Evolutionary conservation across 64 coral and sea anemone genomes (phyloP), one percentile per base, ranked within the genome.

Genomic region (Hydrozoanthus tunicans): DNA sequence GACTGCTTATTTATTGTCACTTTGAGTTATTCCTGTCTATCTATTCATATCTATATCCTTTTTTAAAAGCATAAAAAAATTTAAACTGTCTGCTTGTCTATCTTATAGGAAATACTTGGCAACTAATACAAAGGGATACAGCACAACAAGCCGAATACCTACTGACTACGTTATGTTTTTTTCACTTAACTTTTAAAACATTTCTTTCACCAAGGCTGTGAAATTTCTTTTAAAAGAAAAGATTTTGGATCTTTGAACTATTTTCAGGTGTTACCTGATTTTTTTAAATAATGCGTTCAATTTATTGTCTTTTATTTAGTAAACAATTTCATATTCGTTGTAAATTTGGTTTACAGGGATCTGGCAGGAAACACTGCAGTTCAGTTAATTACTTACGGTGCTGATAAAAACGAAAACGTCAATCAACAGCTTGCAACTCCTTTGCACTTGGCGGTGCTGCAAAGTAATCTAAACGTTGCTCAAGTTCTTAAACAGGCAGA

Each of bases 371-470:
- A 65, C 8, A 67, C 81, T 1, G 62, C 62, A 54, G 12, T 9
- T 8, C 11, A 53, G 9, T 11, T 83, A 9, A 9, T 83, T 65
- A 14, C 15, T 32, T 15, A 12, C 3, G 81, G 81, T 1, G 62
- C 61, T 5, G 53, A 83, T 83, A 6, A 65, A 64, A 83, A 83
- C 62, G 81, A 83, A 51, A 83, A 67, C 66, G 32, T 9, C 9
- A 83, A 83, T 53, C 62, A 25, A 7, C 61, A 66, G 15, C 60
- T 14, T 15, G 60, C 81, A 83, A 83, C 24, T 65, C 81, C 81
- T 5, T 9, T 83, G 43, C 81, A 83, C 61, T 25, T 83, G 8
- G 81, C 81, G 14, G 81, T 83, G 7, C 4, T 15, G 12, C 81
- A 67, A 14, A 9, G 24, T 17, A 83, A 83, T 12, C 27, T 67